Base-by-base conservation (phyloP, 2,888 invertebrate species). In the Drosophila cracens region DNA sequence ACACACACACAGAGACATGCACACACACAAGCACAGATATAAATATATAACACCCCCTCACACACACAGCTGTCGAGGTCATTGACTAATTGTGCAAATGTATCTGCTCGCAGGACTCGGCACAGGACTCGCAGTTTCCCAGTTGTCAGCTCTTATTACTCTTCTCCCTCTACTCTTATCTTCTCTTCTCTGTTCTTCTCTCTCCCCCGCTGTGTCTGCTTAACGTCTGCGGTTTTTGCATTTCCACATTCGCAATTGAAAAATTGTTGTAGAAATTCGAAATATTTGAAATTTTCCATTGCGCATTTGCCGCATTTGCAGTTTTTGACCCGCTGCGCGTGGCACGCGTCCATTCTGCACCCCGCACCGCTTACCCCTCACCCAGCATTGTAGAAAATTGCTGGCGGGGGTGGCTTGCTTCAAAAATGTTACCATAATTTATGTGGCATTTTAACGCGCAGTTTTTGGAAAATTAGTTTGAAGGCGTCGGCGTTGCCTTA, bases 81-180 rank as follows among this genome's bases (percentile, higher is more conserved):
- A 89, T 88, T 87, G 87, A 89, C 87, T 87, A 87, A 87, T 87
- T 87, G 88, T 88, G 83, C 81, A 81, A 77, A 81, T 70, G 81
- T 81, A 81, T 81, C 79, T 77, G 52, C 52, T 31, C 66, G 18
- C 29, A 36, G 38, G 36, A 48, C 51, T 61, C 34, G 29, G 25
- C 49, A 27, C 40, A 58, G 63, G 46, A 49, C 29, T 59, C 59
- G 21, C 62, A 33, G 40, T 52, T 59, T 53, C 25, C 48, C 52
- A 34, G 21, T 54, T 34, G 36, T 13, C 67, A 54, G 29, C 36
- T 63, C 40, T 21, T 56, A 56, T 56, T 49, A 25, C 69, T 53
- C 58, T 31, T 25, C 43, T n/a, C 51, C 34, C 25, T 7, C 38
- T 6, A 1, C 49, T 36, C 36, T 13, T 8, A 13, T n/a, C 33